Base-by-base conservation (phyloP, 2,888 invertebrate species). In the Nasonovia ribisnigri region DNA sequence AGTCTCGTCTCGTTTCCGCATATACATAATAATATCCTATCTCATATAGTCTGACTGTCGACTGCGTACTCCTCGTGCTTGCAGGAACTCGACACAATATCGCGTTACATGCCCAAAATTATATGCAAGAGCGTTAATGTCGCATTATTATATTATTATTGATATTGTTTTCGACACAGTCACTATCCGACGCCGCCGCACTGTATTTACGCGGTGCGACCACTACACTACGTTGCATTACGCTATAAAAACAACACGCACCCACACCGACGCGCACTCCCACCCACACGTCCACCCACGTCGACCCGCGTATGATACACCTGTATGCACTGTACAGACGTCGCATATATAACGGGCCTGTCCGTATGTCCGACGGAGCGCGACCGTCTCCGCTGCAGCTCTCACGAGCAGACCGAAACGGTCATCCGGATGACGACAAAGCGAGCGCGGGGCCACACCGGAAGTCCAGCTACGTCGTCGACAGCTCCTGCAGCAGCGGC, bases 191-290 rank as follows among this genome's bases (percentile, higher is more conserved):
- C 67, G 6, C n/a, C 16, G 20, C 5, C 4, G 16, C n/a, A 16
- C 67, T n/a, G 16, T 48, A 48, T n/a, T n/a, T n/a, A n/a, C 46
- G 46, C 4, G n/a, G n/a, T 67, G 16, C 67, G n/a, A n/a, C 16
- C 60, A n/a, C 60, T 67, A n/a, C 60, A 67, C 4, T 67, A 4
- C 60, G n/a, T 4, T 67, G n/a, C n/a, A 67, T 67, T 67, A 67
- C 16, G 36, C 36, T 36, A 36, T 67, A 36, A 67, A 36, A 36
- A n/a, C 67, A 36, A n/a, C 67, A 16, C n/a, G 3, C n/a, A n/a
- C 16, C 16, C 16, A 67, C n/a, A 16, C 13, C 3, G n/a, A n/a
- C 26, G 29, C 8, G 3, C 10, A 29, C 8, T 2, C 0, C 0
- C 26, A 57, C 46, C 46, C 46, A 46, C 46, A 46, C 46, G 6